Base-by-base conservation (phyloP, 2,797 vertebrate genomes). In the Pipistrellus kuhlii region DNA sequence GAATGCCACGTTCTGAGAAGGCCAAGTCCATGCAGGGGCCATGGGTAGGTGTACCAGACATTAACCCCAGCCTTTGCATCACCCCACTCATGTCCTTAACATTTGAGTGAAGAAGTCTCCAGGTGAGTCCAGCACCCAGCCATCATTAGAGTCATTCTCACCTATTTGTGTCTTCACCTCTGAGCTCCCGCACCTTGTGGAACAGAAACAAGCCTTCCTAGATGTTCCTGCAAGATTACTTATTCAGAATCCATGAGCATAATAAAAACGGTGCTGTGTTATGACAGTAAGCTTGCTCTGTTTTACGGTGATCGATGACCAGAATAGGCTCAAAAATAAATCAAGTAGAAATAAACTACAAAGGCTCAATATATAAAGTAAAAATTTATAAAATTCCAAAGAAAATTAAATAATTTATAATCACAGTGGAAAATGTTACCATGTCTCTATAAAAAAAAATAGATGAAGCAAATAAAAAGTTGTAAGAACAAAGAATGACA, bases 331-430 rank as follows among this genome's bases (percentile, higher is more conserved):
- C 35, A 8, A 92, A 81, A 57, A 69, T 53, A 57, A 66, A 85
- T 15, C 38, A 91, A 76, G 30, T 30, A 62, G 80, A 83, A 92
- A 69, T 8, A 23, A 87, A 84, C 23, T 66, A 51, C 30, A 46
- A 46, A 46, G 20, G 4, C 64, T 69, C 64, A 71, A 51, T 64
- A 64, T 64, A 38, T 44, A 48, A 41, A 44, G 38, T 72, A 9
- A 88, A 81, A 88, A 73, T 6, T 41, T 88, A 82, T 12, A 64
- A 90, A 92, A 73, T 71, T 71, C 38, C 32, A 32, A 82, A 77
- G 23, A 59, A 96, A 83, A 69, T 51, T 8, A 21, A 77, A 48
- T 35, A 84, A 69, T 48, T 73, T 85, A 44, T 62, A 88, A 66
- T 76, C 32, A 68, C 23, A 57, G 13, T 53, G 15, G 20, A 6